phyloP scores from a whole-genome alignment of 2,113 vertebrate species.

The Lontra canadensis region DNA sequence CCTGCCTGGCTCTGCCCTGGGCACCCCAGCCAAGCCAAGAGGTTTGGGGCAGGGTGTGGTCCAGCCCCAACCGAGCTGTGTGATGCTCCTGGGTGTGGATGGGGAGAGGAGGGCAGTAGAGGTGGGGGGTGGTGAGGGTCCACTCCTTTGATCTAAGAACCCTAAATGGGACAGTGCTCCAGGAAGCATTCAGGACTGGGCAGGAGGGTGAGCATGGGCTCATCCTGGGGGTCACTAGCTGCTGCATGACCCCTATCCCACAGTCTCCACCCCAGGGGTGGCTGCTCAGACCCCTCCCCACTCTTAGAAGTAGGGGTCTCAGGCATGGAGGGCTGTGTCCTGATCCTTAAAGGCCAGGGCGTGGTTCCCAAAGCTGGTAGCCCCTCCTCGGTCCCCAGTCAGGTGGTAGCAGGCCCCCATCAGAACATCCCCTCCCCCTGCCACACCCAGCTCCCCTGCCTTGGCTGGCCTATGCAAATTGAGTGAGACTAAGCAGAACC shows the following conservation, averaged over 20 bases:
- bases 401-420: background rate
- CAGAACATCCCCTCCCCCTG: accelerated
- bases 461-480: no score
- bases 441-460: background rate
- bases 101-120: no score
- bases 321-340: background rate
- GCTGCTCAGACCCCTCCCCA: background rate
- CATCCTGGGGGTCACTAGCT: background rate
- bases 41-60: background rate
- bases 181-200: accelerated
- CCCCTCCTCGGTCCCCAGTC: background rate
- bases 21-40: no score
- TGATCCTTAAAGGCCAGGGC: background rate
- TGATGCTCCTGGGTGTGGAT: background rate
- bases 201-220: accelerated
- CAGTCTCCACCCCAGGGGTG: background rate
- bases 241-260: background rate
- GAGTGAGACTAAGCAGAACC: no score
- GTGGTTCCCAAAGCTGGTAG: background rate
- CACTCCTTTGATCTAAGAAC: background rate
- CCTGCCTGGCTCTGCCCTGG: background rate
- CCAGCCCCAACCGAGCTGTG: background rate
- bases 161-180: no score
- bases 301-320: background rate
- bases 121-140: background rate